phyloP scores from a whole-genome alignment of 2,113 vertebrate species.

The Pyrgilauda ruficollis region DNA sequence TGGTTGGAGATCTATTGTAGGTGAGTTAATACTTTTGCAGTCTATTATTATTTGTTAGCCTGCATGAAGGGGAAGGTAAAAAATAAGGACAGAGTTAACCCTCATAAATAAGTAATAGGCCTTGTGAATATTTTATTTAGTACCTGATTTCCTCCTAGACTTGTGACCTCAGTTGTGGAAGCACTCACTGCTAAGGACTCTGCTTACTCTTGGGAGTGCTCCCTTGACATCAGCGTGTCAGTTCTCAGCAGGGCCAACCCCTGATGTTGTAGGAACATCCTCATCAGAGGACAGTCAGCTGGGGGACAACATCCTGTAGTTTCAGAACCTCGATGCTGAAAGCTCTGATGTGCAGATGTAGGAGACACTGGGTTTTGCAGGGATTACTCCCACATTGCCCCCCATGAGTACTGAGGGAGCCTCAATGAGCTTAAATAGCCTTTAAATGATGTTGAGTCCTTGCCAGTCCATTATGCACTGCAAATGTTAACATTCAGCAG shows the following conservation, averaged over 20 bases:
- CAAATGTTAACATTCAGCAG: background rate
- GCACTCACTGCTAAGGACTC: background rate
- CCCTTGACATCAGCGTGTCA: background rate
- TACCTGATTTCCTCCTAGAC: background rate
- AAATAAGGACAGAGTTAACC: constrained; percentile 30
- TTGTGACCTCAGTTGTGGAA: background rate
- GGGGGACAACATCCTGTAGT: background rate
- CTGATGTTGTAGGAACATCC: background rate
- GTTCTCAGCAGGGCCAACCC: background rate
- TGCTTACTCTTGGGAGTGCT: background rate
- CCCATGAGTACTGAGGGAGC: background rate
- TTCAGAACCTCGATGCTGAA: background rate
- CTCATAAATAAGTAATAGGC: constrained; percentile 5
- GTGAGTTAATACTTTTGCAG: background rate
- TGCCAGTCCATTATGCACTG: background rate
- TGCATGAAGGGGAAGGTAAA: background rate
- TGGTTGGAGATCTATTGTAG: background rate
- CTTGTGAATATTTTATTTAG: constrained; percentile 36
- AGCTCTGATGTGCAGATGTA: background rate
- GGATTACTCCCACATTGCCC: background rate
- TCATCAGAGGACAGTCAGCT: background rate
- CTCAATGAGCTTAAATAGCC: background rate
- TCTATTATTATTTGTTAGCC: constrained; percentile 24
- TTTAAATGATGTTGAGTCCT: background rate
- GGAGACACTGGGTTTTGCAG: background rate